Evolutionary conservation across 2,797 vertebrate species (phyloP).

Genomic region (Bradypus variegatus): DNA sequence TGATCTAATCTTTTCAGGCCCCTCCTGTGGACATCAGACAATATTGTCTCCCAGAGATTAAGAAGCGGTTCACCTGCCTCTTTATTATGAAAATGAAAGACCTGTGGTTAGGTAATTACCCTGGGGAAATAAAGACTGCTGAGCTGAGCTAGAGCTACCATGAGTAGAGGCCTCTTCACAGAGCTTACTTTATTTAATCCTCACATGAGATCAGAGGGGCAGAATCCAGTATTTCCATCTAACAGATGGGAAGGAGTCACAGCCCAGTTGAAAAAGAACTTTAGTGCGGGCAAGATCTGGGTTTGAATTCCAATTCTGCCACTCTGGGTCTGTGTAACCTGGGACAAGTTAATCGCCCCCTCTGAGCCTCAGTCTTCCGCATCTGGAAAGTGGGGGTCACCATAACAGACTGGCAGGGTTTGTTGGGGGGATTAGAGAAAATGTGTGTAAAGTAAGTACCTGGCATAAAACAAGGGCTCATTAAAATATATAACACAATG

Average conservation of each 20-base stretch:
- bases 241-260: not conserved
- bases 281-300: not conserved
- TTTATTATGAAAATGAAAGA: slow-evolving; percentile 40
- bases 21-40: not conserved
- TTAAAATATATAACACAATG: not conserved
- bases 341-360: not conserved
- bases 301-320: not conserved
- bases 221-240: not conserved
- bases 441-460: not conserved
- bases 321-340: not conserved
- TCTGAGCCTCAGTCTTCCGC: not conserved
- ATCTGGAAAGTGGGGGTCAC: not conserved
- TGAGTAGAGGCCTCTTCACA: not conserved
- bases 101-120: not conserved
- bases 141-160: not conserved
- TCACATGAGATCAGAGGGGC: not conserved
- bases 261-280: not conserved
- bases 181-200: slow-evolving; percentile 19
- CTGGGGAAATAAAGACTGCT: not conserved
- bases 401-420: not conserved
- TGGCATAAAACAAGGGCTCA: not conserved
- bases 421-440: not conserved
- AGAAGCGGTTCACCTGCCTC: not conserved
- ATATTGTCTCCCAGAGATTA: not conserved
- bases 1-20: not conserved